Conservation (phyloP, 2,113 vertebrate genomes). For the Mesitornis unicolor region DNA sequence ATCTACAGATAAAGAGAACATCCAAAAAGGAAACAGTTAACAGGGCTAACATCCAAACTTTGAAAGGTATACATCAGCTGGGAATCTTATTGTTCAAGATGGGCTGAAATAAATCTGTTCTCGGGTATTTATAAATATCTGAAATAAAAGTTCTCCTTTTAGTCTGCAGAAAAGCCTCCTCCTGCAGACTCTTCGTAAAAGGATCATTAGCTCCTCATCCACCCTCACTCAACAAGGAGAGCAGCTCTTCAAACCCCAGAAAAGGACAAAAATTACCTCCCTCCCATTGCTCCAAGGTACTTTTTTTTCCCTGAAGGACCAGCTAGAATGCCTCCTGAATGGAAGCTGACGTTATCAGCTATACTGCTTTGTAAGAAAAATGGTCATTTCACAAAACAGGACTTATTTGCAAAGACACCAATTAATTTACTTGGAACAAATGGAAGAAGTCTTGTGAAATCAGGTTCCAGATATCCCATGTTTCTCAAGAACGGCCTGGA, state of each 20-base stretch:
- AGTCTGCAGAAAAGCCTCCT: background rate
- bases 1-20: background rate
- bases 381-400: background rate
- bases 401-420: background rate
- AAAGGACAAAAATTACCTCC: background rate
- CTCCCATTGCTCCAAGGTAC: background rate
- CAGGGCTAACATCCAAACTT: background rate
- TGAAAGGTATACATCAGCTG: background rate
- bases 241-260: accelerated
- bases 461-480: background rate
- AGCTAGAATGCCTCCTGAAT: background rate
- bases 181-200: background rate
- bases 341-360: background rate
- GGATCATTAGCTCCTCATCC: background rate
- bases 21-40: background rate
- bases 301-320: background rate
- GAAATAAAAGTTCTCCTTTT: background rate
- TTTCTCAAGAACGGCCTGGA: background rate
- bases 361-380: background rate
- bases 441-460: background rate
- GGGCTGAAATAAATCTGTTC: background rate
- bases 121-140: background rate
- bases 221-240: background rate
- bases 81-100: background rate
- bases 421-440: background rate